Evolutionary conservation across 2,113 vertebrate species (phyloP).

Genomic region (Plecturocebus donacophilus): DNA sequence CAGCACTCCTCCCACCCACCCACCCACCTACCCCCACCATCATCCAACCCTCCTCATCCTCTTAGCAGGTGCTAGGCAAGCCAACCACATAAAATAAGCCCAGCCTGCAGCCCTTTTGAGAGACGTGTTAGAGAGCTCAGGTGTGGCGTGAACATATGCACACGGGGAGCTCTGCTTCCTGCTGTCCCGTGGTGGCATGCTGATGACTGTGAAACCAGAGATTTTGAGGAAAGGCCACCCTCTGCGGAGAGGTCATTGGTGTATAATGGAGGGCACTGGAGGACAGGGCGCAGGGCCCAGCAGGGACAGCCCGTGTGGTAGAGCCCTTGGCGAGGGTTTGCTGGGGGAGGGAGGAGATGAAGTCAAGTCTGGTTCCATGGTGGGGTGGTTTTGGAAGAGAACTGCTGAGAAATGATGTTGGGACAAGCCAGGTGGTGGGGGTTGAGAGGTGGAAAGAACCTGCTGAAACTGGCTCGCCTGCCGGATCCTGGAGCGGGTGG

Average conservation of each 20-base stretch:
- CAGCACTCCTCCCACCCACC: neutral
- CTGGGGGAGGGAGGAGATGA: constrained; percentile 16
- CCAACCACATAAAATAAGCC: neutral
- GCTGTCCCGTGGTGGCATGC: neutral
- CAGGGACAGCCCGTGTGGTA: neutral
- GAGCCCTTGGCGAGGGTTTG: neutral
- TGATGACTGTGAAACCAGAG: neutral
- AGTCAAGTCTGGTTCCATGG: constrained; percentile 13
- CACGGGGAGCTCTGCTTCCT: constrained; percentile 20
- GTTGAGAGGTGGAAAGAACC: constrained; percentile 56
- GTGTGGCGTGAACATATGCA: neutral
- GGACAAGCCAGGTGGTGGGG: constrained; percentile 13
- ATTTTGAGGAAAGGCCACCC: neutral
- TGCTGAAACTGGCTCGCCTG: constrained; percentile 65
- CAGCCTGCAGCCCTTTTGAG: neutral
- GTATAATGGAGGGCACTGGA: neutral
- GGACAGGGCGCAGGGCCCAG: neutral
- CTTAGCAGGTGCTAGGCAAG: neutral
- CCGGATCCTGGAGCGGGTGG: constrained; percentile 24
- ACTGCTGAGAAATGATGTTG: constrained; percentile 39
- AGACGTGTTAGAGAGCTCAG: neutral
- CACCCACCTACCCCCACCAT: neutral
- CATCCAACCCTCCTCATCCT: neutral
- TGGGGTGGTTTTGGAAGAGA: neutral
- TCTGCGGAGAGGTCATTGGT: neutral